Percentiles rank a stretch among this genome's conserved stretches.
phyloP scores from a whole-genome alignment of 2,113 vertebrate genomes.

The Jacana jacana region DNA sequence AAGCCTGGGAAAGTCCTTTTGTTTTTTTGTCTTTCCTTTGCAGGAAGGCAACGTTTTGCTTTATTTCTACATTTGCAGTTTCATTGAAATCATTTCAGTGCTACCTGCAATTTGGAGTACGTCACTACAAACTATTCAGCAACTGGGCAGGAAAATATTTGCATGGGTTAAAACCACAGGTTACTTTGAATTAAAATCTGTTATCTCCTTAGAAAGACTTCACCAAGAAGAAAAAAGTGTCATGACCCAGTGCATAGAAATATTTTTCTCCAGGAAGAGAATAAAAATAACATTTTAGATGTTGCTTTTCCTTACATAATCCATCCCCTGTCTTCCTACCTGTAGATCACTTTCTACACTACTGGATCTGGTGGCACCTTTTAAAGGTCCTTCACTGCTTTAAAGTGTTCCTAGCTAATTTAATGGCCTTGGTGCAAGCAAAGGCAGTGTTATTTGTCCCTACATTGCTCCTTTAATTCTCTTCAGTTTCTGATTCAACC shows the following conservation, averaged over 20 bases:
- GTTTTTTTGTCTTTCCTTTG: not conserved
- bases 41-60: not conserved
- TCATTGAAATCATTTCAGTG: not conserved
- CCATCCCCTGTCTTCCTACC: not conserved
- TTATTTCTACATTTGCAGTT: not conserved
- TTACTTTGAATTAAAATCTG: not conserved
- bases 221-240: not conserved
- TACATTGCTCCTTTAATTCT: not conserved
- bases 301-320: not conserved
- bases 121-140: not conserved
- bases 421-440: not conserved
- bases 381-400: not conserved
- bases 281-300: not conserved
- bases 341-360: not conserved
- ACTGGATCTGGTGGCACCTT: not conserved
- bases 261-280: not conserved
- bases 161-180: not conserved
- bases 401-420: not conserved
- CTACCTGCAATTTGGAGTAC: not conserved
- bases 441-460: not conserved
- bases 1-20: slow-evolving; percentile 22
- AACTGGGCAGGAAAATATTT: not conserved
- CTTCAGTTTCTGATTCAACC: not conserved
- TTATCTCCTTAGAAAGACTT: not conserved
- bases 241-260: not conserved